phyloP scores from a whole-genome alignment of 2,888 invertebrate genomes.

The Leucania comma region DNA sequence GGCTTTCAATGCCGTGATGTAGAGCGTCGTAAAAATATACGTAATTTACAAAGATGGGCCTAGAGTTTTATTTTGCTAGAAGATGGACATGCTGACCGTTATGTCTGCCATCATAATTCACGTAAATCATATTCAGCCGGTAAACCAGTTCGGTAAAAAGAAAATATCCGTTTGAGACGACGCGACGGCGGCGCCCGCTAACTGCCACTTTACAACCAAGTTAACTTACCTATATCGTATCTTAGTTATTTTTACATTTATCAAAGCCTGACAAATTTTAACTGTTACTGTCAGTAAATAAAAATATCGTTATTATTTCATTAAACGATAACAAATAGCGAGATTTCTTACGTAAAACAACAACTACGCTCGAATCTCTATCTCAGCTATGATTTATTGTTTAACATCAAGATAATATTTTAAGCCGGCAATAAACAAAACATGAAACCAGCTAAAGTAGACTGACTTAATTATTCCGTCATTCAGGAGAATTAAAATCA shows the following conservation, averaged over 20 bases:
- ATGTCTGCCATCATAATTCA: conserved; percentile 76
- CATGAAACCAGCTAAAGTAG: conserved; percentile 73
- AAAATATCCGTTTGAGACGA: conserved; percentile 59
- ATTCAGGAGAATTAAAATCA: conserved; percentile 76
- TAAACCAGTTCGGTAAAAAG: conserved; percentile 75
- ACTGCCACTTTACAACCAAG: conserved; percentile 57
- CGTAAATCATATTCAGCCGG: conserved; percentile 69
- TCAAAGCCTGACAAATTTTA: conserved; percentile 33
- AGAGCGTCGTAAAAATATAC: conserved; percentile 65
- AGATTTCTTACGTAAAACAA: conserved; percentile 40
- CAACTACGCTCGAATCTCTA: conserved; percentile 74
- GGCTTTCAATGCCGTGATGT: conserved; percentile 65
- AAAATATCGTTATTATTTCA: conserved; percentile 45
- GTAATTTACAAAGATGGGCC: conserved; percentile 61
- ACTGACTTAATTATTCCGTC: conserved; percentile 83
- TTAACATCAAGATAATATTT: conserved; percentile 75
- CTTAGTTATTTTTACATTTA: conserved; percentile 26
- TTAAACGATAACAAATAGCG: conserved; percentile 38
- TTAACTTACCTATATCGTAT: conserved; percentile 21
- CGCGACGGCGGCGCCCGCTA: conserved; percentile 53
- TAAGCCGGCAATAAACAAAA: conserved; percentile 81
- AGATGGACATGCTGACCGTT: conserved; percentile 68
- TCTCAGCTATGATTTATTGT: conserved; percentile 82
- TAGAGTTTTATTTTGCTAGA: conserved; percentile 62
- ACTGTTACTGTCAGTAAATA: conserved; percentile 15